Evolutionary conservation across 2,888 invertebrate genomes (phyloP), one percentile per base, ranked within the genome.

Genomic region (Leptogaster cylindrica): DNA sequence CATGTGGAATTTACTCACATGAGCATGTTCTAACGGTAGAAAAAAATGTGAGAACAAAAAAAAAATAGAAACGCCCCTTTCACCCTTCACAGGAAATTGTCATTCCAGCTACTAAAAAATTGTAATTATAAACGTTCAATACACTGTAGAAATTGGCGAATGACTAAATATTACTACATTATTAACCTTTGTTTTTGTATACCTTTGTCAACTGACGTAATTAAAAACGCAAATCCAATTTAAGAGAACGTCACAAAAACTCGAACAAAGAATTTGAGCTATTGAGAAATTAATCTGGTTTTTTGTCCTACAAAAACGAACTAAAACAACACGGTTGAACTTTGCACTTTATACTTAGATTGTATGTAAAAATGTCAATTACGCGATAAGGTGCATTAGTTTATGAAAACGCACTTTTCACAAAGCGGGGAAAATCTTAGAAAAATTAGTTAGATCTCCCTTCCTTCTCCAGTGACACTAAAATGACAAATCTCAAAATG

Each of bases 401-500:
- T 5, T 12, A 20, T 46, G 10, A 10, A 25, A 23, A 18, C 25
- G 10, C 46, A 46, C 46, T 46, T 3, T 4, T 2, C 23, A 12
- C 20, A 46, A 20, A 8, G 14, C 20, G 25, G 8, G 25, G 16
- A n/a, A 27, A 25, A 50, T 14, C 28, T 50, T 28, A 2, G 46
- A 50, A 23, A 14, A 50, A 50, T 25, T 25, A 28, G 28, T 4
- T 27, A 28, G 28, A 33, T 27, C 12, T 18, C 23, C 14, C 16
- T 33, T 20, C 28, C 31, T 27, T 33, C 10, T 20, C 31, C n/a
- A 10, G n/a, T 52, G 52, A 52, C 52, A 52, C 25, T 33, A 52
- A 50, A 52, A 52, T 52, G 52, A 52, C 52, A 52, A 52, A 52
- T 33, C 31, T 18, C 52, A 52, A 52, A 20, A 52, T 52, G 52